Conservation (phyloP, 64 coral and sea anemone genomes). For the Trachythela sp. region DNA sequence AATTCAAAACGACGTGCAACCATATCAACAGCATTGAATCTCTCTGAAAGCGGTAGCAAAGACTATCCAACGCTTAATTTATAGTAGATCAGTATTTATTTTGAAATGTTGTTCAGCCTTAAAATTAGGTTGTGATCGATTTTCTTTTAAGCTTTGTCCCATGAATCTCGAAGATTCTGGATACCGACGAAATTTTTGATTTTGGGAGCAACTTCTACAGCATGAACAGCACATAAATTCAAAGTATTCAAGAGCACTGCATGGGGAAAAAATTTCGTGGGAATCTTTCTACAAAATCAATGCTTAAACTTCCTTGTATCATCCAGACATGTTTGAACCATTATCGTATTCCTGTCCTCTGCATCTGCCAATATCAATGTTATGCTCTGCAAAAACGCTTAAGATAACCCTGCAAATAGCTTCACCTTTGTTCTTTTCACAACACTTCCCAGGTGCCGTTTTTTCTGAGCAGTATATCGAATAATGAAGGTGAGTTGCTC, state of each 20-base stretch:
- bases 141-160: not conserved
- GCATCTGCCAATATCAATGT: no score
- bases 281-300: not conserved
- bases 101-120: not conserved
- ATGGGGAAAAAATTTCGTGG: not conserved
- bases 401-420: not conserved
- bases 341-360: slow-evolving; percentile 6
- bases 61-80: not conserved
- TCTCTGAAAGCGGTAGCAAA: not conserved
- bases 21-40: not conserved
- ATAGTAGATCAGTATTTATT: not conserved
- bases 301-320: not conserved
- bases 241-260: not conserved
- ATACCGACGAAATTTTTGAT: not conserved
- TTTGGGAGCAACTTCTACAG: not conserved
- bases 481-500: not conserved
- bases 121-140: not conserved
- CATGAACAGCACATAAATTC: not conserved
- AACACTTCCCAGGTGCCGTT: not conserved
- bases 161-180: not conserved
- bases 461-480: not conserved
- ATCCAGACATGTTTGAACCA: not conserved
- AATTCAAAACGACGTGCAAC: not conserved
- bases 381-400: not conserved
- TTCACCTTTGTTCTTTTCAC: not conserved